Evolutionary conservation across 2,113 vertebrate genomes (phyloP), one percentile per base, ranked within the genome.

Genomic region (Hippocampus mohnikei): DNA sequence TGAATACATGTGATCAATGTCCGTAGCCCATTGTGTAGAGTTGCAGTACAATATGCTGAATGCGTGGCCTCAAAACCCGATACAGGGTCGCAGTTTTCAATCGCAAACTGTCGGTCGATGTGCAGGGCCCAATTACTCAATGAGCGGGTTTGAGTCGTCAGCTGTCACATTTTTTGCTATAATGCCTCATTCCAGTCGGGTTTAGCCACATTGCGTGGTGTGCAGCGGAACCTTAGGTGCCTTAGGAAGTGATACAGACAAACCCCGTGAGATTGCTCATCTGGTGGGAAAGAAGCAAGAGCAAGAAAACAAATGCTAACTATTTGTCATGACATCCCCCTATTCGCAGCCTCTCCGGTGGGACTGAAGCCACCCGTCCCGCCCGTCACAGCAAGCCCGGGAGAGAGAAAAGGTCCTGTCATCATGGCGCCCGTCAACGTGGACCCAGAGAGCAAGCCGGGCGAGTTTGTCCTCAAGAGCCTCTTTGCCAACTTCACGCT

Each of bases 381-480:
- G 16, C 93, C 94, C 73, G 92, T 92, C 86, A 93, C 89, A 76
- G 94, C 93, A 63, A 88, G 93, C 20, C 91, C 92, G 67, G 94
- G 93, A 68, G 96, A 98, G 85, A 88, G 91, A 78, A 99, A 96
- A 85, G 96, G 95, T 72, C 95, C 95, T 1, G 93, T 96, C 88
- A 81, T 92, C 93, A 98, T 96, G 95, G 85, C 95, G 86, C 96
- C 96, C 20, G 90, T 99, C 88, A 97, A 59, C 2, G 93, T 99
- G 76, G 97, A 99, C 90, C 97, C 96, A 0, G 97, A 99, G 91
- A 98, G 95, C 80, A 98, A 98, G 81, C 97, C 97, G 48, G 97
- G 97, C 40, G 97, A 99, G 82, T 99, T 96, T n/a, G 94, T 99
- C 84, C 94, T 99, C 67, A 98, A 98, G 84, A 98, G 97, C 79